Percentiles rank a stretch among this genome's conserved stretches.
Conservation (phyloP, 2,888 invertebrate species). For the Tetranychus truncatus region DNA sequence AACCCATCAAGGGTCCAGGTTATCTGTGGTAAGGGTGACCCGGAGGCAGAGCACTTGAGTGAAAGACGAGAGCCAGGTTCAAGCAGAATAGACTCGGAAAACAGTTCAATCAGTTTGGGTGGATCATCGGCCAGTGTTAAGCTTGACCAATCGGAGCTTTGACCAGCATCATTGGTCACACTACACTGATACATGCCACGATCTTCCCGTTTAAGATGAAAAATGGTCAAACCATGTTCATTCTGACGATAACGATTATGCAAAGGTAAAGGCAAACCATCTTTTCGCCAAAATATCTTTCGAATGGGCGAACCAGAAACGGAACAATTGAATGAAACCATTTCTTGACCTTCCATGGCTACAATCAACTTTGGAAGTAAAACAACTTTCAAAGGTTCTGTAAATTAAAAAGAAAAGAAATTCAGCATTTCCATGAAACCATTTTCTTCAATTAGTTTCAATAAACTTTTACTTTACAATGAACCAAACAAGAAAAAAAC, state of each 20-base stretch:
- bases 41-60: constrained; percentile 29
- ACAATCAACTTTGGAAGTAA: constrained; percentile 12
- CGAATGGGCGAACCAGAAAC: constrained; percentile 21
- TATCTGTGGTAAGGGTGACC: constrained; percentile 29
- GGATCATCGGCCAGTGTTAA: constrained; percentile 40
- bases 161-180: constrained; percentile 30
- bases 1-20: constrained; percentile 31
- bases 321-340: constrained; percentile 23
- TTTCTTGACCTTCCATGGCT: constrained; percentile 21
- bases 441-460: not conserved
- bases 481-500: not conserved
- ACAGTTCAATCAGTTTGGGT: constrained; percentile 30
- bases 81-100: constrained; percentile 4
- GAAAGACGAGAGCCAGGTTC: constrained; percentile 28
- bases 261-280: constrained; percentile 17
- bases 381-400: constrained; percentile 14
- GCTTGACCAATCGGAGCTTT: constrained; percentile 53
- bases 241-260: constrained; percentile 4
- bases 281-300: constrained; percentile 23
- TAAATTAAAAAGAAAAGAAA: not conserved
- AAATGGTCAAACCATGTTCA: constrained; percentile 20
- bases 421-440: not conserved
- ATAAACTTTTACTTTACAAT: not conserved
- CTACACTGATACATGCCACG: constrained; percentile 24
- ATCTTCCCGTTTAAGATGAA: constrained; percentile 21